These are phyloP conservation scores for Tragelaphus imberbis DNA, from an alignment of 2,113 vertebrate genomes.

Conservation along the genomic window DNA sequence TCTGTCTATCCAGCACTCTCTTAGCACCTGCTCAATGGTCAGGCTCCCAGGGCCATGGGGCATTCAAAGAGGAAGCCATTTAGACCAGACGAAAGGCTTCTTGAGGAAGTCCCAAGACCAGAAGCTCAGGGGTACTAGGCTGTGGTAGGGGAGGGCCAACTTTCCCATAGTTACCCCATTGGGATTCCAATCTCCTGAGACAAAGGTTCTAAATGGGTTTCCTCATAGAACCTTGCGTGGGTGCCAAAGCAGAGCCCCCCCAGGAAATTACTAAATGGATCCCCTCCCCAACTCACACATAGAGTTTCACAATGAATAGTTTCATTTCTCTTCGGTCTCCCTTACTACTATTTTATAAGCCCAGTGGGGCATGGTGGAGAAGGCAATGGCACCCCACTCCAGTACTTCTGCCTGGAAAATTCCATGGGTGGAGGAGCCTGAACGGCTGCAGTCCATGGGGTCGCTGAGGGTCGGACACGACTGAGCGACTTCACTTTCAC, in stretches of 20 bases:
- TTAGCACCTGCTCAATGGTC: background rate
- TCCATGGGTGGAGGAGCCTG: background rate
- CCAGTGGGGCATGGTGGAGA: background rate
- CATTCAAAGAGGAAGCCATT: background rate
- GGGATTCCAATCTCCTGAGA: background rate
- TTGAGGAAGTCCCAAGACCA: background rate
- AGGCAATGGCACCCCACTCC: background rate
- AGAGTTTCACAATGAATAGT: background rate
- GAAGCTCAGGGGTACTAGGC: background rate
- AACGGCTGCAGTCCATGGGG: background rate
- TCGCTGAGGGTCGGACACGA: background rate
- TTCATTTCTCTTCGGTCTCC: background rate
- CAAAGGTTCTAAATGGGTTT: background rate
- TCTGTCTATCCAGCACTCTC: background rate
- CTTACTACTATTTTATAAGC: background rate
- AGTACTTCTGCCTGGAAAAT: background rate
- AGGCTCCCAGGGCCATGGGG: background rate
- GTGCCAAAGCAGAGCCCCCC: background rate
- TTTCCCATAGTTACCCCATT: background rate
- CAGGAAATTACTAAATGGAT: background rate
- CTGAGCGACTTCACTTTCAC: too few species aligned
- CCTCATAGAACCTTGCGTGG: background rate
- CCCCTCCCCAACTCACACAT: background rate
- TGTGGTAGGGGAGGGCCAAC: too few species aligned
- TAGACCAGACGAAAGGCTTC: background rate